Base-by-base conservation (phyloP, 1,140 invertebrate genomes). In the Brachionus rubens region DNA sequence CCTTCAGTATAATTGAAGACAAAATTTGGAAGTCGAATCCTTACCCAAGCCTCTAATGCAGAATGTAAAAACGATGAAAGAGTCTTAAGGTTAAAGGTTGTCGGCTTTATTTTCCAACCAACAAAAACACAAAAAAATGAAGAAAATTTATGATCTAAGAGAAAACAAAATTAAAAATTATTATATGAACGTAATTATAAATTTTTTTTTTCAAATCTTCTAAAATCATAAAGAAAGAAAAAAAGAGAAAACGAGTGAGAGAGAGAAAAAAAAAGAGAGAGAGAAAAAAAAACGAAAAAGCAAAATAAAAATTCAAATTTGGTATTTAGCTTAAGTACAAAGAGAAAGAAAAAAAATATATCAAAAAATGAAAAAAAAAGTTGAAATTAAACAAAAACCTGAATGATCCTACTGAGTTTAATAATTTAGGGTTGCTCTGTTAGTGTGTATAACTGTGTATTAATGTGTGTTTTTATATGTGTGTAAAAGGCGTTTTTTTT, bases 251-350 rank as follows among this genome's bases (percentile, higher is more conserved):
- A 54, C 12, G n/a, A 59, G 54, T 30, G 54, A 59, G 19, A 28
- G 24, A 56, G 52, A 56, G 24, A 30, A 21, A 52, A 19, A 52
- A 24, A 52, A 26, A 54, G 52, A 54, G 12, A 52, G 21, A 54
- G 52, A 54, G 52, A 54, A 28, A 54, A n/a, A 43, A 43, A 10
- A 21, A 48, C 12, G 16, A 16, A 48, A n/a, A 7, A 48, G 16
- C 12, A 16, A 48, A n/a, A 21, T n/a, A 48, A 48, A 48, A n/a
- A 6, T 59, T 59, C 30, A 59, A 59, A 59, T 59, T 59, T 59
- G 54, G 54, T 59, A 59, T 59, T 59, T 59, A 59, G 54, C 54
- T 59, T 59, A 59, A 59, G 54, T 36, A 54, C 28, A 54, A 59
- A 28, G 19, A 59, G 36, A 59, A 36, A 59, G 30, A 59, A 59